These are phyloP conservation scores for Luscinia megarhynchos DNA, from an alignment of 2,797 vertebrate genomes.

Conservation along the genomic window DNA sequence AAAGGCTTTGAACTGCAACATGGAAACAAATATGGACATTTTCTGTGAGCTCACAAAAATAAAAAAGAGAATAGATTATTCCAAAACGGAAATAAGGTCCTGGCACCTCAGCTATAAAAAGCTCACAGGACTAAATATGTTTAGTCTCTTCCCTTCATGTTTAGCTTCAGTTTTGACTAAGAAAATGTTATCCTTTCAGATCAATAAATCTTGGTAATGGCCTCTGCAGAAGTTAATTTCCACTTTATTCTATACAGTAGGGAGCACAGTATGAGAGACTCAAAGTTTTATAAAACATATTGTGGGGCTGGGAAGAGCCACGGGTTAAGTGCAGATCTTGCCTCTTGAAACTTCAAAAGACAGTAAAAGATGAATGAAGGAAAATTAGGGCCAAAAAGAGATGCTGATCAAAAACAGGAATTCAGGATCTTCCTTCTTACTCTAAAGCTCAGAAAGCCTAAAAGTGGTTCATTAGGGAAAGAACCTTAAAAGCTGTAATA, in stretches of 20 bases:
- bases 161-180: constrained; percentile 46
- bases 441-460: not conserved
- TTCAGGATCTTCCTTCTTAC: not conserved
- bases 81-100: constrained; percentile 4
- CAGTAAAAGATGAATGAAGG: not conserved
- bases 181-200: constrained; percentile 52
- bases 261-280: constrained; percentile 39
- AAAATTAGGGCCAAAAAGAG: not conserved
- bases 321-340: constrained; percentile 33
- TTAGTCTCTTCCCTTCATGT: constrained; percentile 50
- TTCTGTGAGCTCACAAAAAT: constrained; percentile 2
- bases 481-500: not conserved
- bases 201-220: constrained; percentile 50
- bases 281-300: constrained; percentile 44
- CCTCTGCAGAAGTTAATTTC: constrained; percentile 46
- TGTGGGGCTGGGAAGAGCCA: not conserved
- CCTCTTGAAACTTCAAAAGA: constrained; percentile 43
- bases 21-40: constrained; percentile 52
- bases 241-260: constrained; percentile 60
- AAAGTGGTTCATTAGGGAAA: not conserved
- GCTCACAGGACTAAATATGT: constrained; percentile 31
- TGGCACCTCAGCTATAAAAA: constrained; percentile 37
- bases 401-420: not conserved
- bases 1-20: constrained; percentile 60
- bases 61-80: constrained; percentile 53